Evolutionary conservation across 2,797 vertebrate species (phyloP).

Genomic region (Hirundo rustica): DNA sequence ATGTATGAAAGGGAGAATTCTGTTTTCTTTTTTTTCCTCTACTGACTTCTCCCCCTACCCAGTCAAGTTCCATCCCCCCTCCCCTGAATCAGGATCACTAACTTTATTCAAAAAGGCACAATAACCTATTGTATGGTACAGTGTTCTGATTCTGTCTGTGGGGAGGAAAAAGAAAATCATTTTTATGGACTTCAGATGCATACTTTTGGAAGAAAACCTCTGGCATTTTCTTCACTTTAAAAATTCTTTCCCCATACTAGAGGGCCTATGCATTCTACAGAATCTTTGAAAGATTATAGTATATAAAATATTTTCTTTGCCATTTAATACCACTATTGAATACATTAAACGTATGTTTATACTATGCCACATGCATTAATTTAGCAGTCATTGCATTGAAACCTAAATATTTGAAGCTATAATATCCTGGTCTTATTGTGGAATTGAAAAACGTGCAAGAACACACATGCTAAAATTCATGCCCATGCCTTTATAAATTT

Average conservation of each 20-base stretch:
- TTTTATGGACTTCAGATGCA: constrained; percentile 52
- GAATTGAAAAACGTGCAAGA: not conserved
- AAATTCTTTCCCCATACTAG: constrained; percentile 44
- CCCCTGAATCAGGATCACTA: constrained; percentile 54
- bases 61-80: not conserved
- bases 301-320: constrained; percentile 44
- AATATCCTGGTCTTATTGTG: not conserved
- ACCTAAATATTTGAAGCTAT: constrained; percentile 5
- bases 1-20: constrained; percentile 54
- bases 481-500: constrained; percentile 24
- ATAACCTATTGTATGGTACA: constrained; percentile 63
- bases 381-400: constrained; percentile 47
- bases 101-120: constrained; percentile 72
- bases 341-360: constrained; percentile 32
- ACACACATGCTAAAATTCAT: not conserved
- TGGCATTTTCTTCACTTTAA: constrained; percentile 63
- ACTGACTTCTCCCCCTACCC: not conserved
- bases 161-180: constrained; percentile 59
- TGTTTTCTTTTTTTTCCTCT: constrained; percentile 32
- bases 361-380: constrained; percentile 31
- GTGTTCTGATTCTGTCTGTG: constrained; percentile 62
- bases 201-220: constrained; percentile 39
- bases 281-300: constrained; percentile 46
- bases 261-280: constrained; percentile 13
- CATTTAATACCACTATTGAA: constrained; percentile 40